A percentile compares a stretch with the other conserved stretches of the same genome.
Evolutionary conservation across 2,797 vertebrate species (phyloP).

Genomic region (Chelonia mydas): DNA sequence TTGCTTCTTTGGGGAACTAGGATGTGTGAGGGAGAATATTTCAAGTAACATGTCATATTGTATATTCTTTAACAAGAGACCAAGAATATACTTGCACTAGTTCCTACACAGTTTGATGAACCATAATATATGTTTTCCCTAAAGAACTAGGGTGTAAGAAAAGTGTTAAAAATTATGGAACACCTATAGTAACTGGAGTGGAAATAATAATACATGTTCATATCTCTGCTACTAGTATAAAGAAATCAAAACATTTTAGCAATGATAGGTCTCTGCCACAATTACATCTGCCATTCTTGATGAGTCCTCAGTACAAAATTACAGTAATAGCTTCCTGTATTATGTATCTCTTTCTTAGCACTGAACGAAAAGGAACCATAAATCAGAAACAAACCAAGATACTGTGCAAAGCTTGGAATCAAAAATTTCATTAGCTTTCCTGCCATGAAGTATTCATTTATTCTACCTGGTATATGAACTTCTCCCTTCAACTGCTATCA

Average conservation of each 20-base stretch:
- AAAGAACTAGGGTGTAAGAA: neutral
- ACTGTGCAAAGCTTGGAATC: neutral
- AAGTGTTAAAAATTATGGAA: neutral
- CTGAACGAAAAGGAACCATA: fast-evolving
- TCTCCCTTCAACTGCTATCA: neutral
- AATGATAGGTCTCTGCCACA: neutral
- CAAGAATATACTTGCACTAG: neutral
- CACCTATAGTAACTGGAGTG: neutral
- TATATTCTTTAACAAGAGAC: neutral
- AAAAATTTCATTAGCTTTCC: neutral
- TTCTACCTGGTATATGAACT: neutral
- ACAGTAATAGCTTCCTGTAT: neutral
- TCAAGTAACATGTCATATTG: neutral
- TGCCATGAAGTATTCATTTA: neutral
- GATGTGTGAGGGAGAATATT: neutral
- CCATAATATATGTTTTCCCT: neutral
- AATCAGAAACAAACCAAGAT: neutral
- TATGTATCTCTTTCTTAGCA: neutral
- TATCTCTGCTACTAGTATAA: neutral
- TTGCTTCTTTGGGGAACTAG: neutral
- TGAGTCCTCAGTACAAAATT: neutral
- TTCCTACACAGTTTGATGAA: neutral
- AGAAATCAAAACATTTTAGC: constrained; percentile 5
- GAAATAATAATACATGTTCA: neutral
- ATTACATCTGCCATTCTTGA: neutral